These are phyloP conservation scores for Bombus sibiricus DNA, from an alignment of 1,140 invertebrate species.

Conservation along the genomic window DNA sequence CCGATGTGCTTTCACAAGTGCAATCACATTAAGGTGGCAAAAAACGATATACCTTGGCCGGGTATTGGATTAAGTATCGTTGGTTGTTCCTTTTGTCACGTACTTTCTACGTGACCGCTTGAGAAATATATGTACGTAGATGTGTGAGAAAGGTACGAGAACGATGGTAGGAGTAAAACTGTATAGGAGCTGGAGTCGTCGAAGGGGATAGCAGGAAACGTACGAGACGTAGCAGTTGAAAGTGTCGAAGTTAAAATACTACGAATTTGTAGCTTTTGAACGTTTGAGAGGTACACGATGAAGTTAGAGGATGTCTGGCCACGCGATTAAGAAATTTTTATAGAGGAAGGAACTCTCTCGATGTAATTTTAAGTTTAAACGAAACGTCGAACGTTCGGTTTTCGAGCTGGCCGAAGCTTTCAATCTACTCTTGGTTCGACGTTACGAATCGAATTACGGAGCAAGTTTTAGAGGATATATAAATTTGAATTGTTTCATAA, in stretches of 20 bases:
- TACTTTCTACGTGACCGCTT: not conserved
- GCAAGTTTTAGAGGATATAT: not conserved
- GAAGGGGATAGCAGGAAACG: not conserved
- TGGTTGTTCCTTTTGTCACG: not conserved
- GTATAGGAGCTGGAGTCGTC: not conserved
- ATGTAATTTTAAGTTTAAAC: slow-evolving; percentile 15
- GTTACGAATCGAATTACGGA: not conserved
- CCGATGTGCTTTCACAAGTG: not conserved
- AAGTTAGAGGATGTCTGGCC: not conserved
- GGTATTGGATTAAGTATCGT: slow-evolving; percentile 11
- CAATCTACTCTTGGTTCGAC: not conserved
- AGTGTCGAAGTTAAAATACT: not conserved
- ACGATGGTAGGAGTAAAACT: not conserved
- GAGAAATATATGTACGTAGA: not conserved
- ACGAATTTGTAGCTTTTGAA: not conserved
- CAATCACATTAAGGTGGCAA: not conserved
- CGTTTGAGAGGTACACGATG: not conserved
- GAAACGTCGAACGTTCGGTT: not conserved
- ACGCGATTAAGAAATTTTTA: slow-evolving; percentile 25
- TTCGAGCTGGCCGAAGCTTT: not conserved
- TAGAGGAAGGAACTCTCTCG: not conserved
- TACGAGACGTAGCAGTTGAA: not conserved
- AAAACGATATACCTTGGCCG: not conserved
- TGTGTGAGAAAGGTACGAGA: not conserved
- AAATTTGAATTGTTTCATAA: too few species aligned